Evolutionary conservation across 2,888 invertebrate genomes (phyloP).

Genomic region (Autographa pulchrina): DNA sequence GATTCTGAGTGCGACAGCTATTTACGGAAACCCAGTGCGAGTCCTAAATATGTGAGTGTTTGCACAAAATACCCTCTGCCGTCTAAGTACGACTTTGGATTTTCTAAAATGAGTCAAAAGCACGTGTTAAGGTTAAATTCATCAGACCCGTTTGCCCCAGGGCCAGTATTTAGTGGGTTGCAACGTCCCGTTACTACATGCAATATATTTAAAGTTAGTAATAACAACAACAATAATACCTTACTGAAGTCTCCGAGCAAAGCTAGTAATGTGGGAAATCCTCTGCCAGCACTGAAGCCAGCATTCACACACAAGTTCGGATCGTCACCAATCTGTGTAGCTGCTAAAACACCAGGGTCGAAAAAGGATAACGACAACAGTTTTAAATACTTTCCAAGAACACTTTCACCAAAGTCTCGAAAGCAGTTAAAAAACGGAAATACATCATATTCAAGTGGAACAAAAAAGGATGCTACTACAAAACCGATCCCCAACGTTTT

Average conservation of each 20-base stretch:
- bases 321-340: slow-evolving; percentile 78
- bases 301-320: slow-evolving; percentile 86
- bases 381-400: slow-evolving; percentile 71
- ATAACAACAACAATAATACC: slow-evolving; percentile 85
- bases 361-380: slow-evolving; percentile 77
- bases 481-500: slow-evolving; percentile 81
- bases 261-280: slow-evolving; percentile 71
- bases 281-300: slow-evolving; percentile 82
- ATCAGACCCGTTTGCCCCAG: slow-evolving; percentile 86
- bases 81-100: slow-evolving; percentile 81
- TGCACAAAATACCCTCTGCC: slow-evolving; percentile 82
- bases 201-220: slow-evolving; percentile 85
- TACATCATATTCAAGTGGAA: slow-evolving; percentile 63
- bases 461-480: slow-evolving; percentile 76
- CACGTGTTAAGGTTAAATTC: slow-evolving; percentile 78
- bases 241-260: slow-evolving; percentile 82
- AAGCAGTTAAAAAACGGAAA: slow-evolving; percentile 73
- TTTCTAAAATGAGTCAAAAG: slow-evolving; percentile 79
- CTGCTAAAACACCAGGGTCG: slow-evolving; percentile 68
- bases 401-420: slow-evolving; percentile 79
- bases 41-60: slow-evolving; percentile 85
- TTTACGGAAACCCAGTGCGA: slow-evolving; percentile 79
- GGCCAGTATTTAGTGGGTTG: slow-evolving; percentile 86
- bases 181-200: slow-evolving; percentile 82
- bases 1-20: slow-evolving; percentile 86